These are phyloP conservation scores for Phyllostomus discolor DNA, from an alignment of 2,113 vertebrate species.

Conservation along the genomic window DNA sequence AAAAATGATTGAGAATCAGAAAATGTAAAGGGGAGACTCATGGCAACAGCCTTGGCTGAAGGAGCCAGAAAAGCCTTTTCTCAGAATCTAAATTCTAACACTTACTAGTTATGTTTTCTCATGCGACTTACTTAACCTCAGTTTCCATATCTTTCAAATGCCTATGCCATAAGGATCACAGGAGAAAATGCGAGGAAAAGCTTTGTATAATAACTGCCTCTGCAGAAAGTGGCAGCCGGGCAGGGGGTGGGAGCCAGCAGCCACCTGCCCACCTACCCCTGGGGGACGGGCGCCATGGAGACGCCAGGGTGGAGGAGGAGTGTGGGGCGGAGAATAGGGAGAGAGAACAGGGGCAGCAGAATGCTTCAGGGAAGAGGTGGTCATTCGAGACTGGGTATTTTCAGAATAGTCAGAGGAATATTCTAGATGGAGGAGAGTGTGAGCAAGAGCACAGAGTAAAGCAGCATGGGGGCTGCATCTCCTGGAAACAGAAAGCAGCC, in stretches of 20 bases:
- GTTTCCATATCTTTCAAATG: background rate
- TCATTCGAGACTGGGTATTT: background rate
- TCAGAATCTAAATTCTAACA: background rate
- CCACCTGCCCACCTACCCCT: no score
- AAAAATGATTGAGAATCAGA: background rate
- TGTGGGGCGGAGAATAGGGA: background rate
- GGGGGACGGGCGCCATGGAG: accelerated
- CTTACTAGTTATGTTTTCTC: background rate
- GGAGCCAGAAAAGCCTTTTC: background rate
- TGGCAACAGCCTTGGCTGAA: background rate
- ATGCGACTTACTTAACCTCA: background rate
- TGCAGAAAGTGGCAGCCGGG: background rate
- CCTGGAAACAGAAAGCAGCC: background rate
- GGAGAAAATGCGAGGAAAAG: background rate
- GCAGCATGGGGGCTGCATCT: background rate
- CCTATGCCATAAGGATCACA: background rate
- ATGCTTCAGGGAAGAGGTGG: background rate
- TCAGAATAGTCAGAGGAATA: background rate
- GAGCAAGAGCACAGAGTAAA: background rate
- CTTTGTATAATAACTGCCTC: background rate
- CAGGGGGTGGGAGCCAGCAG: accelerated
- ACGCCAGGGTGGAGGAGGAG: background rate
- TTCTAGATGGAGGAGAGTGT: background rate
- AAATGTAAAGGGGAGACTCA: no score
- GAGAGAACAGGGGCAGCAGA: background rate